A percentile compares a stretch with the other conserved stretches of the same genome.
phyloP scores from a whole-genome alignment of 2,113 vertebrate species.

The Vombatus ursinus region DNA sequence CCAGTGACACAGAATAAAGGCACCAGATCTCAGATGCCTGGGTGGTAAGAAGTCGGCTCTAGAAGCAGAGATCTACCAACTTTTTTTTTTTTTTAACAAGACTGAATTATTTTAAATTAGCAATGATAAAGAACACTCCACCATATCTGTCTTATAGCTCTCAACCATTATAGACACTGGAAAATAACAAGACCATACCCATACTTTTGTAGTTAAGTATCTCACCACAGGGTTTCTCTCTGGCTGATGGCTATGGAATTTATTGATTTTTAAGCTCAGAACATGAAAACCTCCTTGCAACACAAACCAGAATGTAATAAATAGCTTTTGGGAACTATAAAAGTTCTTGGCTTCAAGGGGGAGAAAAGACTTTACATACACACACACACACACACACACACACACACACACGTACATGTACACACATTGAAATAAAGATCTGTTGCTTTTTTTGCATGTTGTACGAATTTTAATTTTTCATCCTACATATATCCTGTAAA shows the following conservation, averaged over 20 bases:
- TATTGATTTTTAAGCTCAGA: constrained; percentile 56
- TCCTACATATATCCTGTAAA: constrained; percentile 52
- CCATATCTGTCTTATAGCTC: background rate
- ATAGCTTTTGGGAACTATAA: constrained; percentile 63
- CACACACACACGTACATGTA: background rate
- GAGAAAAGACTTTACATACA: background rate
- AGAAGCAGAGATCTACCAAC: background rate
- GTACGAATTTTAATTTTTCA: constrained; percentile 59
- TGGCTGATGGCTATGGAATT: constrained; percentile 53
- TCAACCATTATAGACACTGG: constrained; percentile 19
- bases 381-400: background rate
- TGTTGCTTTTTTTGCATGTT: constrained; percentile 52
- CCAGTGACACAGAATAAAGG: background rate
- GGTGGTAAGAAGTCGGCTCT: background rate
- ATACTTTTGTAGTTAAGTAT: constrained; percentile 54
- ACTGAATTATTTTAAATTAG: constrained; percentile 56
- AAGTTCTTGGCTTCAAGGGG: constrained; percentile 29
- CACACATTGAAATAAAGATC: constrained; percentile 54
- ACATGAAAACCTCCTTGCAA: constrained; percentile 66
- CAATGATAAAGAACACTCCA: constrained; percentile 38
- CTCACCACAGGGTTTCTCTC: constrained; percentile 50
- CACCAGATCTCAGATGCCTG: background rate
- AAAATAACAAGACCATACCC: constrained; percentile 30
- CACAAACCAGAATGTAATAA: constrained; percentile 53
- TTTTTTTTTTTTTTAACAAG: constrained; percentile 29